Base-by-base conservation (phyloP, 2,797 vertebrate genomes). In the Helostoma temminkii region DNA sequence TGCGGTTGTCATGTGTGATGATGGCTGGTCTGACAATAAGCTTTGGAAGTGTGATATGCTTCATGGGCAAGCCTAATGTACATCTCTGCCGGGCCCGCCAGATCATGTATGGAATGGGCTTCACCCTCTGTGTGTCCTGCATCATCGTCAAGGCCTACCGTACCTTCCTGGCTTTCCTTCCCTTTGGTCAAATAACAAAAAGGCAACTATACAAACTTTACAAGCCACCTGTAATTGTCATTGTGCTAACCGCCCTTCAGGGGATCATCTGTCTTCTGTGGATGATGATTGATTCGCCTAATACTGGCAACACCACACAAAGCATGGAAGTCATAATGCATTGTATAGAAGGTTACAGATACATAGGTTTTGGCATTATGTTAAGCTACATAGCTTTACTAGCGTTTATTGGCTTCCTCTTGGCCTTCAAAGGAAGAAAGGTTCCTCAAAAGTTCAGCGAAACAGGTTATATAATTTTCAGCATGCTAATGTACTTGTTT, bases 401-500 rank as follows among this genome's bases (percentile, higher is more conserved):
- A 14, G 91, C 89, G 6, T 52, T 92, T 1, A 18, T 79, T 19
- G 88, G 90, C 63, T 93, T 94, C 39, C 25, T 92, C 21, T 57
- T 93, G 57, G 91, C 91, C 19, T 90, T 90, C 70, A 93, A 91
- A 71, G 68, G 84, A 14, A 76, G 92, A 47, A 90, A 80, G 22
- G 83, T 92, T 10, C 91, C 90, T 6, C 83, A 90, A 10, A 66
- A 85, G 60, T 90, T 85, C 53, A 90, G 87, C 5, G 90, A 93
- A 60, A 91, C 91, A 1, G 81, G 88, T 15, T 79, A 82, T 41
- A 85, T 90, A 24, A 82, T 82, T 49, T 93, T 94, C 34, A 92
- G 93, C 80, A 93, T 94, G 91, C 76, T 94, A 5, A 87, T 93
- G 75, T 92, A 93, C 56, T 71, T 94, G 61, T 90, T 93, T 66